These are phyloP conservation scores for Lasius fuliginosus DNA, from an alignment of 2,888 invertebrate genomes.

Conservation along the genomic window DNA sequence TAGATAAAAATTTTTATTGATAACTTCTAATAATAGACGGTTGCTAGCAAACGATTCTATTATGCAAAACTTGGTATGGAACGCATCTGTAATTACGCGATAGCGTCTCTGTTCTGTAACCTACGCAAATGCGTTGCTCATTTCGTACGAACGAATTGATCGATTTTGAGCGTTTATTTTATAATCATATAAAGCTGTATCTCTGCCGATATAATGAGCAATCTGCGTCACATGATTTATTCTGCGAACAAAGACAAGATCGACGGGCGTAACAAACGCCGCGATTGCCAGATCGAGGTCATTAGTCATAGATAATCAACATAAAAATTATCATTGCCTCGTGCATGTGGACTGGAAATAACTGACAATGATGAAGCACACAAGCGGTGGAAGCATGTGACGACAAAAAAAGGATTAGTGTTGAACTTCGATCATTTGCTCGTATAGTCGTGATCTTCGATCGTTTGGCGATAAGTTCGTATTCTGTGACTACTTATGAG, in stretches of 20 bases:
- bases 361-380: background rate
- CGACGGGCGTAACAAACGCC: background rate
- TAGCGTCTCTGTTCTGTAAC: background rate
- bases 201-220: constrained; percentile 2
- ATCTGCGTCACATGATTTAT: constrained; percentile 11
- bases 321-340: constrained; percentile 1
- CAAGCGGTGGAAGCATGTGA: constrained; percentile 13
- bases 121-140: background rate
- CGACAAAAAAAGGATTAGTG: background rate
- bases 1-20: constrained; percentile 15
- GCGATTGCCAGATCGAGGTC: constrained; percentile 20
- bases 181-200: constrained; percentile 1
- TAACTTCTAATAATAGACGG: constrained; percentile 58
- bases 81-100: constrained; percentile 35
- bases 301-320: constrained; percentile 37
- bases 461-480: background rate
- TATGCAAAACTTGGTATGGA: constrained; percentile 65
- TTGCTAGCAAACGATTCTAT: constrained; percentile 36
- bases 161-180: background rate
- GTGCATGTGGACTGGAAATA: constrained; percentile 22
- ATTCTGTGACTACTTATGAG: background rate
- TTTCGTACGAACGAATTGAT: background rate
- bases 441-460: background rate
- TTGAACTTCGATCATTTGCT: constrained; percentile 31
- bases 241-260: constrained; percentile 22